Percentiles rank a stretch among this genome's conserved stretches.
Evolutionary conservation across 2,797 vertebrate genomes (phyloP).

Genomic region (Sebastes hubbsi): DNA sequence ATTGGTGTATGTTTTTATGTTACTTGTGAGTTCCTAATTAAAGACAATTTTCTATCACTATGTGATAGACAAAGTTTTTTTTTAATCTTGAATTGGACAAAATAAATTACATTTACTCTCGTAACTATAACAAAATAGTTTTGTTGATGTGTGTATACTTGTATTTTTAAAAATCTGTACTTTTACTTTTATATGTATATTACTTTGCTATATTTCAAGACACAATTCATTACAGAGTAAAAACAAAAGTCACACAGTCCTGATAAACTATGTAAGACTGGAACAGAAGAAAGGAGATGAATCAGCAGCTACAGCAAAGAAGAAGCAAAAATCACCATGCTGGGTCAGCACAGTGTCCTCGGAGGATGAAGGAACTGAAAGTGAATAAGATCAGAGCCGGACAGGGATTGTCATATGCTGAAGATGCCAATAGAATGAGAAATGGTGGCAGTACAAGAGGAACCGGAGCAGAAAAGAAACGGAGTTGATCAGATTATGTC

Average conservation of each 20-base stretch:
- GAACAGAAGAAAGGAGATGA: not conserved
- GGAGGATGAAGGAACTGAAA: not conserved
- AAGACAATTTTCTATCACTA: no score
- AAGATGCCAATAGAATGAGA: not conserved
- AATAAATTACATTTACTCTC: no score
- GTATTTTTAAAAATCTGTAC: not conserved
- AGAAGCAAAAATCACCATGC: not conserved
- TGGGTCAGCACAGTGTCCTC: not conserved
- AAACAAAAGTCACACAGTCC: not conserved
- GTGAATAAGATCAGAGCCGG: not conserved
- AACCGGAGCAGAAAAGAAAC: not conserved
- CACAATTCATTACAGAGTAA: not conserved
- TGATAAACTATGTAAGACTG: not conserved
- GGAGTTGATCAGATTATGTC: not conserved
- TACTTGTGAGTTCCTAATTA: no score
- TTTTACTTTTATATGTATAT: not conserved
- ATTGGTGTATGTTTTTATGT: no score
- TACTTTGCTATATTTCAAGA: not conserved
- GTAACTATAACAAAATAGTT: not conserved
- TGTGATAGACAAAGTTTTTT: no score
- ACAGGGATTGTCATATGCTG: not conserved
- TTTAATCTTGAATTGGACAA: no score
- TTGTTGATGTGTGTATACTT: not conserved
- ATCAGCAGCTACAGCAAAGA: not conserved
- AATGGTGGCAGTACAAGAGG: not conserved